Evolutionary conservation across 2,888 invertebrate genomes (phyloP).

Genomic region (Drosophila merina): DNA sequence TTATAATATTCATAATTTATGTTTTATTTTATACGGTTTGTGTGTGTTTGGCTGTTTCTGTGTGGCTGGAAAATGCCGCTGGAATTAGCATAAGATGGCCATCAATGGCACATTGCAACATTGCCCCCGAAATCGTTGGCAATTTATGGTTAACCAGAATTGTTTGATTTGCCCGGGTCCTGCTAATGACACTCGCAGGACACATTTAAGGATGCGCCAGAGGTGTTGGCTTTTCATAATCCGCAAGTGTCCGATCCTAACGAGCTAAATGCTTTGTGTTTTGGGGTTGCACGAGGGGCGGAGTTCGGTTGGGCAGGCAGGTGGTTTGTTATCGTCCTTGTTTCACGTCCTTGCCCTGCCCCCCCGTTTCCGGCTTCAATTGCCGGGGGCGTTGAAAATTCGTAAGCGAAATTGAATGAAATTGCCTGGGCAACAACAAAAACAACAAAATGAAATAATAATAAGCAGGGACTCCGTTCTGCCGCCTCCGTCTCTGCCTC

Average conservation of each 20-base stretch:
- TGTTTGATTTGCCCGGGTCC: constrained; percentile 54
- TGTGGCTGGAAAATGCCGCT: neutral
- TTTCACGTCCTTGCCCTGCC: neutral
- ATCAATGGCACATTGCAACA: constrained; percentile 44
- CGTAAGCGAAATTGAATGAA: constrained; percentile 64
- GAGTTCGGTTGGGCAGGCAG: neutral
- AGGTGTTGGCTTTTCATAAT: constrained; percentile 42
- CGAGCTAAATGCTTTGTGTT: constrained; percentile 33
- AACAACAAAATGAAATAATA: constrained; percentile 57
- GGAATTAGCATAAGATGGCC: constrained; percentile 62
- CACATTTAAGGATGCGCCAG: constrained; percentile 34
- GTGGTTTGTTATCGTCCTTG: constrained; percentile 20
- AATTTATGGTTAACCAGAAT: constrained; percentile 50
- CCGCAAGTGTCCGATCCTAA: constrained; percentile 53
- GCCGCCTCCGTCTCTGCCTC: neutral
- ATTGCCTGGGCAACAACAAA: constrained; percentile 52
- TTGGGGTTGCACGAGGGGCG: neutral
- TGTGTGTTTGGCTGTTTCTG: too few relatives aligned
- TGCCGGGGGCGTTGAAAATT: constrained; percentile 59
- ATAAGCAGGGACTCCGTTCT: constrained; percentile 34
- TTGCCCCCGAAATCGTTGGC: neutral
- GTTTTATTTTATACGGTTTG: neutral
- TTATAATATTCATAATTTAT: constrained; percentile 18
- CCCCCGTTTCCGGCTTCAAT: constrained; percentile 38
- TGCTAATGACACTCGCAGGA: constrained; percentile 63